Conservation (phyloP, 1,140 invertebrate species). For the Chlorops oryzae region DNA sequence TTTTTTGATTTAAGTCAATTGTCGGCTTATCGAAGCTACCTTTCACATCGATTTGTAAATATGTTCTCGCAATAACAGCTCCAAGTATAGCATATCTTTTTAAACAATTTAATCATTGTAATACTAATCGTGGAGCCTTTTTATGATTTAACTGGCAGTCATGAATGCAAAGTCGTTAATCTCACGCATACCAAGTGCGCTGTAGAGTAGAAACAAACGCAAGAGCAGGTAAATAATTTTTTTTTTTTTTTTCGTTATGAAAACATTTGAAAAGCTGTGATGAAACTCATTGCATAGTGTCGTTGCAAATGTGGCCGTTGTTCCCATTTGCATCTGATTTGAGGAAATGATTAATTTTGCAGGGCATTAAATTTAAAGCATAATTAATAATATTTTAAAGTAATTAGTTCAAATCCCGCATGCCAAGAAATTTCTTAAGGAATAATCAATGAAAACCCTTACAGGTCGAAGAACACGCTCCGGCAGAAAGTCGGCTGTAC, state of each 20-base stretch:
- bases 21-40: too few species aligned
- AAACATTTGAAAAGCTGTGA: too few species aligned
- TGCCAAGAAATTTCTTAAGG: not conserved
- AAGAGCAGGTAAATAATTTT: slow-evolving; percentile 32
- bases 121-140: not conserved
- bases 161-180: not conserved
- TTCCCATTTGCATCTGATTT: slow-evolving; percentile 43
- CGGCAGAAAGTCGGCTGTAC: slow-evolving; percentile 24
- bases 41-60: too few species aligned
- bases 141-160: not conserved
- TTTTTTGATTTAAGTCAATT: too few species aligned
- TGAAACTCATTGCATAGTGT: slow-evolving; percentile 29
- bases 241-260: not conserved
- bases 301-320: slow-evolving; percentile 37
- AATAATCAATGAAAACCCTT: slow-evolving; percentile 14
- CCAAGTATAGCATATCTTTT: too few species aligned
- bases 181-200: slow-evolving; percentile 25
- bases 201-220: slow-evolving; percentile 21
- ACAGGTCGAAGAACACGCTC: slow-evolving; percentile 40
- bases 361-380: slow-evolving; percentile 27
- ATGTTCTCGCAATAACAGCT: too few species aligned
- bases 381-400: slow-evolving; percentile 10
- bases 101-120: too few species aligned
- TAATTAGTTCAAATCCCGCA: not conserved
- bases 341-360: slow-evolving; percentile 34